Evolutionary conservation across 2,797 vertebrate genomes (phyloP), one percentile per base, ranked within the genome.

Genomic region (Rhyacichthys aspro): DNA sequence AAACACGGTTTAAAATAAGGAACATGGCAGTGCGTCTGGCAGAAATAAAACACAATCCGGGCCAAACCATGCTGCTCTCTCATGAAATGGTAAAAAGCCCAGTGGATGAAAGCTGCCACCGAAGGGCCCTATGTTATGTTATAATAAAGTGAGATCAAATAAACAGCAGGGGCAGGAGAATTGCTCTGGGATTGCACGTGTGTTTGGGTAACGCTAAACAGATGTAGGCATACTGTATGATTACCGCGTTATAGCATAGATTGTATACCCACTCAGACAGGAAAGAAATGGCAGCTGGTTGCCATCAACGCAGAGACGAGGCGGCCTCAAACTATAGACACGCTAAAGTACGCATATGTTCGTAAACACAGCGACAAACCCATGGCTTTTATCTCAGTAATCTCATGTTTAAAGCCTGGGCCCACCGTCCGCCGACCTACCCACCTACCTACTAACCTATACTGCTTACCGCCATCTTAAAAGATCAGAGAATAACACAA

Each of bases 251-350:
- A 78, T 82, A 74, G 79, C 81, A 60, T 65, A 76, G 78, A 87
- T 63, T 77, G 81, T 81, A 72, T 84, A 85, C 83, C 85, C 87
- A 85, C 84, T 81, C 83, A 88, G 73, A 86, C 81, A 89, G 85
- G 89, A 90, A 89, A 83, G 81, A 72, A 46, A 58, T 71, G 83
- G 74, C 89, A 92, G 88, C 87, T 91, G 88, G 70, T 81, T 81
- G 80, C 84, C 83, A 89, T 91, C 89, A 90, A 67, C 34, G 53
- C 3, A 56, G 67, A 79, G 67, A 61, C 72, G 43, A 56, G 71
- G 57, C 76, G 53, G 79, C 66, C 67, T 65, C 61, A 70, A 76
- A 85, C 80, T 79, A 70, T 67, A 83, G 75, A 86, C 78, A 81
- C 83, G 49, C 33, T 44, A 65, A 76, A 16, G 33, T 67, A 70